Base-by-base conservation (phyloP, 2,888 invertebrate genomes). In the Sinohyriopsis cumingii region DNA sequence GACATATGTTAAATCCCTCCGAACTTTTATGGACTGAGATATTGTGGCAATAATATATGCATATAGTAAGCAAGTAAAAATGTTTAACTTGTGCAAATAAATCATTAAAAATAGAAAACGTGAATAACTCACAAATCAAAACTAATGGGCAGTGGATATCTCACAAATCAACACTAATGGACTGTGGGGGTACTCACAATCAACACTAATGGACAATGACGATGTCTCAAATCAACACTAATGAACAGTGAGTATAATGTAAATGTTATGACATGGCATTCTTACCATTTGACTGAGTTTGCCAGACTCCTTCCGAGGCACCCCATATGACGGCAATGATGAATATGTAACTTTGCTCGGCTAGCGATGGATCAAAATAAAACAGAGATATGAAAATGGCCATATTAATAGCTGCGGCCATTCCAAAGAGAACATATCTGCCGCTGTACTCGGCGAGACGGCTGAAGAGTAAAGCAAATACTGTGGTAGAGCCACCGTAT, bases 231-330 rank as follows among this genome's bases (percentile, higher is more conserved):
- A 22, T 18, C 22, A 45, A 45, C 45, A 45, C 45, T 45, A 45
- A 12, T 12, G 45, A 15, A 45, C 28, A 61, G 20, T n/a, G 20
- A 25, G 24, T 15, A 61, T 57, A 33, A n/a, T 5, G 7, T 45
- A 19, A 19, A 61, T 22, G 55, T 28, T 53, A 24, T 28, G 22
- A 22, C 56, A 54, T 64, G 55, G 15, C 45, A 20, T 62, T 56
- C 80, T 72, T 68, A 84, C 83, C 75, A 67, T 83, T 85, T 12
- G 82, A 82, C 66, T 86, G 84, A 24, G 83, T 84, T 64, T 82
- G 82, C 79, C 82, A 81, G 20, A 86, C 82, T 15, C 84, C 84
- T 64, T 86, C 84, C 5, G 80, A 71, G 24, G 83, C 24, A 2
- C 84, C 86, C 84, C 84, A 86, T 0, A 80, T 60, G 19, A 81